phyloP scores from a whole-genome alignment of 30 jellyfish, hydroid and myxozoan species.

The Phacellophora camtschatica region DNA sequence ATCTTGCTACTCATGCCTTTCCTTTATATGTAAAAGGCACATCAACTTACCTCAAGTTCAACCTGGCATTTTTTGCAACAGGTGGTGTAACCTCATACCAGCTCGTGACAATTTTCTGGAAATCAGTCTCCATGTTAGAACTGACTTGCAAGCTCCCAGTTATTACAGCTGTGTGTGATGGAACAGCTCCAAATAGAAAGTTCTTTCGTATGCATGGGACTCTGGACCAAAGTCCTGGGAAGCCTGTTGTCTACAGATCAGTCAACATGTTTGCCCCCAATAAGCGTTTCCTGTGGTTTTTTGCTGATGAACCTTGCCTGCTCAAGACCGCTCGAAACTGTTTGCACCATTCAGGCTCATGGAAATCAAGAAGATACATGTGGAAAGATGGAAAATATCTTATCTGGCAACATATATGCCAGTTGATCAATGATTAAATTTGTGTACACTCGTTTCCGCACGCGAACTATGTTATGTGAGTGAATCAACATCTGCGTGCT shows the following conservation, averaged over 20 bases:
- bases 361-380: not conserved
- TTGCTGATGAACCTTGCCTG: constrained; percentile 57
- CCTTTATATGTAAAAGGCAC: constrained; percentile 45
- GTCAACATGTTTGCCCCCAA: constrained; percentile 28
- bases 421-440: not conserved
- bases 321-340: constrained; percentile 36
- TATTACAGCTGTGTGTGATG: constrained; percentile 66
- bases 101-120: constrained; percentile 49
- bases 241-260: constrained; percentile 25
- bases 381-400: not conserved
- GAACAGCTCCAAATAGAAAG: constrained; percentile 60
- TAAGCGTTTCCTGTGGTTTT: constrained; percentile 44
- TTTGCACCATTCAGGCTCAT: constrained; percentile 12
- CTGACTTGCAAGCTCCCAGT: constrained; percentile 17
- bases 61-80: constrained; percentile 52
- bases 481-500: too few relatives aligned
- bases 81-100: constrained; percentile 43
- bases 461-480: too few relatives aligned
- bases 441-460: not conserved
- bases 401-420: not conserved
- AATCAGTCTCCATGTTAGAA: constrained; percentile 42
- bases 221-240: constrained; percentile 20
- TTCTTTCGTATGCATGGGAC: constrained; percentile 31
- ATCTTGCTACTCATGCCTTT: constrained; percentile 59
- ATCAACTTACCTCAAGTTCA: not conserved